Evolutionary conservation across 2,888 invertebrate species (phyloP).

Genomic region (Polia nebulosa): DNA sequence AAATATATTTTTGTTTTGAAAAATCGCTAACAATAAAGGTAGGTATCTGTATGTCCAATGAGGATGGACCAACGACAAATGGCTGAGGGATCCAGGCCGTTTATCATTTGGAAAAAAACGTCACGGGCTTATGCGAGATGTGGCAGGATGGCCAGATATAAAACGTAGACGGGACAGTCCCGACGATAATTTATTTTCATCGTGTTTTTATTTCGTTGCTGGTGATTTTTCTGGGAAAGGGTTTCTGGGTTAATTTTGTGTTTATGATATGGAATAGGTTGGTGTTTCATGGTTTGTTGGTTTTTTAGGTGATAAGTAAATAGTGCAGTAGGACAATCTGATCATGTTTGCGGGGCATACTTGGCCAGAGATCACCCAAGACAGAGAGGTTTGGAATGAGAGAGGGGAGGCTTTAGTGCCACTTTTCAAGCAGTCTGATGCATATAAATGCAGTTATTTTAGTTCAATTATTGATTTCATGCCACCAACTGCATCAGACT

Average conservation of each 20-base stretch:
- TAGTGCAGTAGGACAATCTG: too few species aligned
- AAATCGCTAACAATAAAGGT: slow-evolving; percentile 83
- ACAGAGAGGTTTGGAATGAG: too few species aligned
- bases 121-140: slow-evolving; percentile 61
- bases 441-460: too few species aligned
- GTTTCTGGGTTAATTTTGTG: slow-evolving; percentile 20
- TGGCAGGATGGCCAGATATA: slow-evolving; percentile 55
- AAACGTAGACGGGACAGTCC: slow-evolving; percentile 47
- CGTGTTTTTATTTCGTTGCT: slow-evolving; percentile 43
- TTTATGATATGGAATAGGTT: slow-evolving; percentile 20
- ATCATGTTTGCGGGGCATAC: too few species aligned
- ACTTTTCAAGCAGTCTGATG: too few species aligned
- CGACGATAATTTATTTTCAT: slow-evolving; percentile 51
- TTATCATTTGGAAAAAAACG: slow-evolving; percentile 79
- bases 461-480: too few species aligned
- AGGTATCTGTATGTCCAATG: slow-evolving; percentile 75
- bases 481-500: too few species aligned
- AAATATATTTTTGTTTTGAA: slow-evolving; percentile 85
- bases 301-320: too few species aligned
- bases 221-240: slow-evolving; percentile 43
- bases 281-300: not conserved
- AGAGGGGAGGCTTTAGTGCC: too few species aligned
- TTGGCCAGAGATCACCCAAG: too few species aligned
- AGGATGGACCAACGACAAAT: slow-evolving; percentile 76
- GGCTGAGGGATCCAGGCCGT: slow-evolving; percentile 76